phyloP scores from a whole-genome alignment of 1,140 invertebrate species.

The Zaprionus kolodkinae region DNA sequence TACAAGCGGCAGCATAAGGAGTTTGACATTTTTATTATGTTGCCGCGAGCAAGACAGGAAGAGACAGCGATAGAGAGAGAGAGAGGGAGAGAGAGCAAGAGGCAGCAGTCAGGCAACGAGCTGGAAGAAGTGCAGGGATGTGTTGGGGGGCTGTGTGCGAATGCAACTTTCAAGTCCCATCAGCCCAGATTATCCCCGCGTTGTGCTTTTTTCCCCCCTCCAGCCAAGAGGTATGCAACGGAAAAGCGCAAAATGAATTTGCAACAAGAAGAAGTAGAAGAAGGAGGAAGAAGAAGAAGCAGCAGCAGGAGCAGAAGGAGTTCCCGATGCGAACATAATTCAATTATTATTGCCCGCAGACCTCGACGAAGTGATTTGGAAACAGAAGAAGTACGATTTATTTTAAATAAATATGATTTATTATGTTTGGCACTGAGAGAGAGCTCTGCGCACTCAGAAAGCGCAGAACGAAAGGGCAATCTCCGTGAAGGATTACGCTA shows the following conservation, averaged over 20 bases:
- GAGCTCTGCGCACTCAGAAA: neutral
- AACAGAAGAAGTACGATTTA: conserved; percentile 54
- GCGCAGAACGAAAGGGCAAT: conserved; percentile 45
- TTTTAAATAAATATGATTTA: conserved; percentile 83
- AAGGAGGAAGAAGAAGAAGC: too few species aligned
- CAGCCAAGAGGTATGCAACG: conserved; percentile 27
- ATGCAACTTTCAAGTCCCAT: conserved; percentile 34
- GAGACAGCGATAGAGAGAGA: conserved; percentile 4
- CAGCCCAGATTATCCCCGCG: conserved; percentile 24
- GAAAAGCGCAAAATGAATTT: conserved; percentile 43
- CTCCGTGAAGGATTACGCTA: conserved; percentile 55
- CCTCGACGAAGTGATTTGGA: conserved; percentile 40
- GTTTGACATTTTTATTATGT: conserved; percentile 80
- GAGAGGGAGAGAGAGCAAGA: neutral
- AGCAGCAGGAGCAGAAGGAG: neutral
- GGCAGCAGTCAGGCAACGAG: neutral
- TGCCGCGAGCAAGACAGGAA: conserved; percentile 41
- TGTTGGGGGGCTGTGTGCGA: too few species aligned
- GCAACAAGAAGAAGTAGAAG: conserved; percentile 9
- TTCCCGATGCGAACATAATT: conserved; percentile 66
- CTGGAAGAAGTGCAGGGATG: neutral
- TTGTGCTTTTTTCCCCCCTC: neutral
- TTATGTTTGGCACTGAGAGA: conserved; percentile 68
- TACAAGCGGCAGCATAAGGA: conserved; percentile 78
- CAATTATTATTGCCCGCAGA: conserved; percentile 69